Base-by-base conservation (phyloP, 1,140 invertebrate genomes). In the Leptopilina clavipes region DNA sequence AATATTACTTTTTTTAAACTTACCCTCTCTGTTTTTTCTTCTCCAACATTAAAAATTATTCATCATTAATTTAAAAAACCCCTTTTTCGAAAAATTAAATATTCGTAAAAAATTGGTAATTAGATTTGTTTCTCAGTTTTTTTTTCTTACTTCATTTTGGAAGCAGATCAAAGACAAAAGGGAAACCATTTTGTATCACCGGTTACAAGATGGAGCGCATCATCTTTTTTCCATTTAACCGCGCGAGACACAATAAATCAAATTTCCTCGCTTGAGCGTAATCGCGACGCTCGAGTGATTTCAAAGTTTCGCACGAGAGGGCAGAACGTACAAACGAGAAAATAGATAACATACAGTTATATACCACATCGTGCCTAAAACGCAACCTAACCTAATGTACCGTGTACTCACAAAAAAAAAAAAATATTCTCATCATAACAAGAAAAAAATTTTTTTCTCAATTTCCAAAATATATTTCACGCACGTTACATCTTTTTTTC, bases 191-290 rank as follows among this genome's bases (percentile, higher is more conserved):
- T 65, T 25, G 14, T n/a, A 31, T 65, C 22, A 65, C 59, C 19
- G 22, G 25, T 14, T 65, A 31, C 25, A 65, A 65, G 59, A 65
- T 65, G 59, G 59, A 8, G 7, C 22, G 9, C 14, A 65, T 65
- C 12, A 65, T 65, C 59, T 65, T 31, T 65, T 65, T 65, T n/a
- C 59, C 59, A 65, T 65, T 65, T 65, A 25, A 65, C 25, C 25
- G 22, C 8, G 22, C 25, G 59, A 65, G 59, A 65, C 59, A 65
- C 59, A 65, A 65, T 65, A 65, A 65, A 65, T 65, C 59, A 65
- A 31, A 65, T 65, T 65, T 65, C 22, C 59, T 31, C 25, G 59
- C 59, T 65, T 19, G 25, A 31, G 59, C 59, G 59, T 65, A 31
- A 65, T 65, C 25, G 22, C 12, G 12, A 65, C 59, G 59, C 59